Evolutionary conservation across 2,113 vertebrate genomes (phyloP), one percentile per base, ranked within the genome.

Genomic region (Cervus canadensis): DNA sequence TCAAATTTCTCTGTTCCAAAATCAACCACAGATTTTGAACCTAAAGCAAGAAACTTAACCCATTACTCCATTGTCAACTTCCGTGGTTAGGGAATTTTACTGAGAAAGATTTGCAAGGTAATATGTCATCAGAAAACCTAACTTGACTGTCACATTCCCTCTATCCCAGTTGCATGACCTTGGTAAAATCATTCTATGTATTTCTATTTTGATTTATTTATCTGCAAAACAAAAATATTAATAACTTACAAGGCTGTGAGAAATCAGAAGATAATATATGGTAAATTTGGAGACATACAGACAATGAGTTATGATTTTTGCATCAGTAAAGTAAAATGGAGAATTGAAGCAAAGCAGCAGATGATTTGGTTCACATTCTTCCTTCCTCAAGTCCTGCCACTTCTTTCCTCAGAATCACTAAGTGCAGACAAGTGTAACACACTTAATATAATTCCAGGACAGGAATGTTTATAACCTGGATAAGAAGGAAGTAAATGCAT

Each of bases 1-100:
- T 97, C 57, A 83, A 33, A 87, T 97, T 87, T 97, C 86, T 96
- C 54, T 91, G 40, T 60, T 95, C 23, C 52, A 87, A 93, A 93
- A 91, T 57, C 57, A 88, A 89, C 48, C n/a, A 36, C 45, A 26
- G 19, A 74, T 74, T 96, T 33, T 60, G 93, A 94, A 84, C 85
- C 50, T 92, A 54, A 92, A 64, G 43, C 14, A 86, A 95, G 48
- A 62, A 97, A 43, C 28, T 33, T 59, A 97, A 84, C 45, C 60
- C 25, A 43, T 48, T 60, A 8, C 6, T 36, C 83, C 95, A 95
- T 96, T 95, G 50, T 50, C 97, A 93, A 89, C 33, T 43, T 89
- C 5, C 78, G 17, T 91, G 21, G 2, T 86, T 89, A 94, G 71
- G 45, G 97, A 92, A 83, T 7, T 7, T 85, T 83, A 83, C 2